These are phyloP conservation scores for Apeltes quadracus DNA, from an alignment of 2,113 vertebrate genomes.

Conservation along the genomic window DNA sequence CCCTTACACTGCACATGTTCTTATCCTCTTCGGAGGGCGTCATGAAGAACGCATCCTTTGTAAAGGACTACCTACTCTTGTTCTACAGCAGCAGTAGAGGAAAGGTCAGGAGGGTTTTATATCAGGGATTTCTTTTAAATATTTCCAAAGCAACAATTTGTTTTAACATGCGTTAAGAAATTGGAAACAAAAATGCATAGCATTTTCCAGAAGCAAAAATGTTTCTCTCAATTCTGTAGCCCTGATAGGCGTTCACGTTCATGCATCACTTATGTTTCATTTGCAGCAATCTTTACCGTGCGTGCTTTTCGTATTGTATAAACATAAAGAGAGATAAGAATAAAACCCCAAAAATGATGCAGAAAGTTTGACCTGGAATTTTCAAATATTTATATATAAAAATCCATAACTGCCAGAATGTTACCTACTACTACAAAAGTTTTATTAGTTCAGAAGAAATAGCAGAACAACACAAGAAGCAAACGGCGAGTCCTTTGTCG, in stretches of 20 bases:
- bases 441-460: neutral
- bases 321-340: neutral
- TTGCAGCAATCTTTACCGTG: neutral
- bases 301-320: neutral
- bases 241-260: neutral
- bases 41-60: too few species aligned
- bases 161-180: too few species aligned
- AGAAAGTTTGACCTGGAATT: neutral
- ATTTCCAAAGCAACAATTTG: too few species aligned
- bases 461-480: rapidly evolving
- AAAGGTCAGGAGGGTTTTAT: too few species aligned
- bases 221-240: neutral
- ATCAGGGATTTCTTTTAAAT: too few species aligned
- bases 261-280: neutral
- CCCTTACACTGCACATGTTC: too few species aligned
- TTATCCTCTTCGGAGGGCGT: too few species aligned
- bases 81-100: too few species aligned
- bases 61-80: too few species aligned
- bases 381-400: neutral
- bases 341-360: neutral
- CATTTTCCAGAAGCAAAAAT: neutral
- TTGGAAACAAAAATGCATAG: too few species aligned
- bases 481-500: neutral
- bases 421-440: neutral
- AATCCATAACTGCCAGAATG: neutral